A percentile compares a stretch with the other conserved stretches of the same genome.
These are phyloP conservation scores for Pangasius djambal DNA, from an alignment of 2,797 vertebrate genomes.

Conservation along the genomic window DNA sequence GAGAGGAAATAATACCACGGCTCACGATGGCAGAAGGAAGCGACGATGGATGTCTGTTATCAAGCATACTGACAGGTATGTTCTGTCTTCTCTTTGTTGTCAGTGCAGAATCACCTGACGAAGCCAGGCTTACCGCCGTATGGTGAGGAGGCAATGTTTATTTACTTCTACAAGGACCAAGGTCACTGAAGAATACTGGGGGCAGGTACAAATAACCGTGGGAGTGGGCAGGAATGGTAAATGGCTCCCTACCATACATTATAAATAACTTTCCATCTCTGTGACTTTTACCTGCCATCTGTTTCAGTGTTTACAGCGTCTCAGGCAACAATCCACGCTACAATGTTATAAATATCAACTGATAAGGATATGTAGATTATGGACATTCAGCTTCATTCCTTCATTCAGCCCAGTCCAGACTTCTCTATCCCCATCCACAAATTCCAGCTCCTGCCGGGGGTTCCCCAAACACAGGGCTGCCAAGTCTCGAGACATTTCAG, in stretches of 20 bases:
- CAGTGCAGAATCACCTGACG: too few relatives aligned
- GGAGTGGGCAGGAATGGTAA: background rate
- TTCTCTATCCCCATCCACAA: background rate
- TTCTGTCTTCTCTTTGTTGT: background rate
- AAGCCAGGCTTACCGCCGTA: background rate
- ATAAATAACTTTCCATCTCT: background rate
- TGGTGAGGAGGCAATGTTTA: background rate
- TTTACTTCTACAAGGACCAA: background rate
- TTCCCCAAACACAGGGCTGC: background rate
- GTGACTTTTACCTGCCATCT: background rate
- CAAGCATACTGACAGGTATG: background rate
- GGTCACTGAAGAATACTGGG: background rate
- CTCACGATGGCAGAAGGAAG: background rate
- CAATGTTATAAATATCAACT: background rate
- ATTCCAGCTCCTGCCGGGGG: background rate
- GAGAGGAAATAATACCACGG: background rate
- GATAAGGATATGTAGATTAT: background rate
- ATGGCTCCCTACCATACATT: background rate
- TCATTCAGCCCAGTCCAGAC: background rate
- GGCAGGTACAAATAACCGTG: background rate
- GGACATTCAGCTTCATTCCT: background rate
- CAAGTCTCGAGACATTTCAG: background rate
- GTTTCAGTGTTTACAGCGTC: background rate
- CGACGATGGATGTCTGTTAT: background rate
- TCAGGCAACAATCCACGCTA: background rate